phyloP scores from a whole-genome alignment of 2,888 invertebrate genomes.

The Stenurella melanura region DNA sequence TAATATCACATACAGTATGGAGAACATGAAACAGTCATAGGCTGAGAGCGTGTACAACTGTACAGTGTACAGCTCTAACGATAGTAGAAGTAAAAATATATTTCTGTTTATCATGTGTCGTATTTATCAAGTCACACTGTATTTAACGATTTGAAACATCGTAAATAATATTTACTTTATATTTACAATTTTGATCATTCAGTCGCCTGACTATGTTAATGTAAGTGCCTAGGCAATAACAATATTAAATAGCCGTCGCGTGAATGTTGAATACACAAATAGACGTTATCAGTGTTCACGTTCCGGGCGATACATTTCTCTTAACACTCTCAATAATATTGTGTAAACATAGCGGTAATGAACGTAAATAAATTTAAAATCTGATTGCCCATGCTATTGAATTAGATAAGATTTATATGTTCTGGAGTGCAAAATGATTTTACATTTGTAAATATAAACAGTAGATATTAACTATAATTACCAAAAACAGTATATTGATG shows the following conservation, averaged over 20 bases:
- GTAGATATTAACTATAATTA: too few species aligned
- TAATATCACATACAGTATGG: neutral
- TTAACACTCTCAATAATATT: conserved; percentile 9
- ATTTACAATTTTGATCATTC: neutral
- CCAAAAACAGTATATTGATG: too few species aligned
- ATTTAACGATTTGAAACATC: neutral
- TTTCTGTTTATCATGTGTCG: neutral
- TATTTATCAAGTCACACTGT: conserved; percentile 6
- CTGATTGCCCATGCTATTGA: neutral
- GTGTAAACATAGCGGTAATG: neutral
- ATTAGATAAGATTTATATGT: too few species aligned
- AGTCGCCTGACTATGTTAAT: neutral
- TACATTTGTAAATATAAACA: too few species aligned
- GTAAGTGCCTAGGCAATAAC: neutral
- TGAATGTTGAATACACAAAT: conserved; percentile 14
- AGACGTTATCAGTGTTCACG: conserved; percentile 18
- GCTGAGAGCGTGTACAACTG: neutral
- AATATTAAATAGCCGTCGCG: conserved; percentile 24
- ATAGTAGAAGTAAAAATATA: neutral
- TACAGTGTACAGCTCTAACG: neutral
- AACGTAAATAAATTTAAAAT: neutral
- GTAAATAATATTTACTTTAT: neutral
- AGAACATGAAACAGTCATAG: neutral
- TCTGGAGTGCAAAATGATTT: too few species aligned
- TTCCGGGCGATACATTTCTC: conserved; percentile 9